A percentile compares a stretch with the other conserved stretches of the same genome.
Evolutionary conservation across 2,888 invertebrate species (phyloP).

Genomic region (Perdita meconis): DNA sequence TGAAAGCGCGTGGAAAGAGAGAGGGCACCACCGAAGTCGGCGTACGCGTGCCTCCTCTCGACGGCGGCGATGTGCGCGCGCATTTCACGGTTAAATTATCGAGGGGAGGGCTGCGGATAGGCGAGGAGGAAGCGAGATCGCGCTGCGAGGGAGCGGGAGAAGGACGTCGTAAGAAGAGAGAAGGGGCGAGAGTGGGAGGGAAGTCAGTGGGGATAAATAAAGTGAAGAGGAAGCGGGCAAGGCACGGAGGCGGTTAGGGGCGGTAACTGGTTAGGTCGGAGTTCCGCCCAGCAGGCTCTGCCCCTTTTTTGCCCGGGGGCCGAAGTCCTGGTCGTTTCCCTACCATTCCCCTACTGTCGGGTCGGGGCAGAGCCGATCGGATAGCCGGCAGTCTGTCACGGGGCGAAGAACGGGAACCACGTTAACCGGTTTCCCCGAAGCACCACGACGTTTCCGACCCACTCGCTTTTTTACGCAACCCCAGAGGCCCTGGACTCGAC

Average conservation of each 20-base stretch:
- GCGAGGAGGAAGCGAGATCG: slow-evolving; percentile 6
- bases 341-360: slow-evolving; percentile 72
- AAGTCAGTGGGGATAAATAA: slow-evolving; percentile 59
- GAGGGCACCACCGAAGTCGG: slow-evolving; percentile 66
- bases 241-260: slow-evolving; percentile 78
- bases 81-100: slow-evolving; percentile 76
- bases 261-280: slow-evolving; percentile 75
- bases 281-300: slow-evolving; percentile 76
- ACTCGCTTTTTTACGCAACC: slow-evolving; percentile 51
- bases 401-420: slow-evolving; percentile 84
- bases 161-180: slow-evolving; percentile 2
- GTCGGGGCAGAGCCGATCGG: slow-evolving; percentile 78
- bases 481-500: slow-evolving; percentile 50
- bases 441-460: slow-evolving; percentile 49
- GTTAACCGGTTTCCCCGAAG: slow-evolving; percentile 81
- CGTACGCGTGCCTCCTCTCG: slow-evolving; percentile 73
- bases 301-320: slow-evolving; percentile 81
- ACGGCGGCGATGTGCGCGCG: slow-evolving; percentile 76
- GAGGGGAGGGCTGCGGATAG: slow-evolving; percentile 27
- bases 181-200: slow-evolving; percentile 28
- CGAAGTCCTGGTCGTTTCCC: slow-evolving; percentile 66
- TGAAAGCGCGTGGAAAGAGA: slow-evolving; percentile 45
- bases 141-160: slow-evolving; percentile 1
- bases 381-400: slow-evolving; percentile 83
- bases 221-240: slow-evolving; percentile 62